Base-by-base conservation (phyloP, 2,888 invertebrate genomes). In the Acanthopleura granulata region DNA sequence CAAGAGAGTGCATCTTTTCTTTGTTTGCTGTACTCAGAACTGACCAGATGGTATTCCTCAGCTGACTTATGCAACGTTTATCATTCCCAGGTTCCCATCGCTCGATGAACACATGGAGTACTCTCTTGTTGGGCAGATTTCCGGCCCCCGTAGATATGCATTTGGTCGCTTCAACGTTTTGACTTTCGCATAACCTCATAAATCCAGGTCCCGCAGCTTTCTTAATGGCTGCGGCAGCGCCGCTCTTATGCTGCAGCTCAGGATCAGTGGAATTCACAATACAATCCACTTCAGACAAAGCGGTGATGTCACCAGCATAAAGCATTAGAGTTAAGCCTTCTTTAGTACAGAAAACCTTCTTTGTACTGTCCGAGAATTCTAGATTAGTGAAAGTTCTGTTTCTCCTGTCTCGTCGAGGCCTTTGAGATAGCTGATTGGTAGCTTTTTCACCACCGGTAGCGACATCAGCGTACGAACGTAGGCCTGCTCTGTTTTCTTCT, bases 11-110 rank as follows among this genome's bases (percentile, higher is more conserved):
- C 49, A 71, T 57, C 25, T 75, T 40, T 6, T 27, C 0, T 49
- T 61, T 62, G 27, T 72, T 70, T 22, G 75, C 72, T 15, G 30
- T 22, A 3, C 40, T n/a, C 22, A 75, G 61, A 66, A 15, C 18
- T 27, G 22, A 9, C 16, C 15, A 27, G 15, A 66, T 16, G 16
- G 66, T 27, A 66, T 6, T 16, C 29, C 6, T 15, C 22, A 66
- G 66, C 6, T 27, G 29, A 16, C 25, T 22, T 6, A 27, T 27
- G 29, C 9, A 66, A 6, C 25, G 18, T 27, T 66, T 27, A 27
- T 18, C 29, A 27, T 66, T 66, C 27, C 22, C 1, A 22, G 29
- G 25, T 16, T 22, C 22, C n/a, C 57, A 57, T 18, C 22, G 22
- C 22, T 18, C 22, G 29, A 27, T 1, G 15, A 22, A 22, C 6